Percentiles rank a stretch among this genome's conserved stretches.
Evolutionary conservation across 2,888 invertebrate species (phyloP).

Genomic region (Cacoxenus indagator): DNA sequence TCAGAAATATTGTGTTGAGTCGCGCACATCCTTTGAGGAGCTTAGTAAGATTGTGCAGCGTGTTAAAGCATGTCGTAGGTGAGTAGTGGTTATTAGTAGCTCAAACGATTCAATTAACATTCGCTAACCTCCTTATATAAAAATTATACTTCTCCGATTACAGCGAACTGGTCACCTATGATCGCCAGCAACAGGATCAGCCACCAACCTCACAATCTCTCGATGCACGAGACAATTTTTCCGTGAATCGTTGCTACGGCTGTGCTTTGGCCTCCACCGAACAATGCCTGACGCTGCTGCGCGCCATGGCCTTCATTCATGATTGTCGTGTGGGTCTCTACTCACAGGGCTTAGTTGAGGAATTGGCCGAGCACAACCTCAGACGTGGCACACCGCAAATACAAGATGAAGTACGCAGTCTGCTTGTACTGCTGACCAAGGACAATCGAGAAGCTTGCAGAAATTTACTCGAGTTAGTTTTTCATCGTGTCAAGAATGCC

Average conservation of each 20-base stretch:
- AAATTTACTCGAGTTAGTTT: slow-evolving; percentile 75
- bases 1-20: slow-evolving; percentile 95
- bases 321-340: slow-evolving; percentile 83
- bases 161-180: slow-evolving; percentile 91
- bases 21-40: slow-evolving; percentile 95
- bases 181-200: slow-evolving; percentile 80
- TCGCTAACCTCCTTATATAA: neutral
- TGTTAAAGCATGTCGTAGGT: slow-evolving; percentile 89
- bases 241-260: slow-evolving; percentile 83
- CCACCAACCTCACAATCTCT: slow-evolving; percentile 45
- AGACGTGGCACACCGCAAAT: slow-evolving; percentile 87
- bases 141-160: neutral
- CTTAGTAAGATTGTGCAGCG: slow-evolving; percentile 90
- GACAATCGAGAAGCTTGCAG: slow-evolving; percentile 88
- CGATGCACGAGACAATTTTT: slow-evolving; percentile 56
- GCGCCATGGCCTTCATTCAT: slow-evolving; percentile 87
- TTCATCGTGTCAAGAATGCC: slow-evolving; percentile 86
- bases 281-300: slow-evolving; percentile 90
- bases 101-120: neutral
- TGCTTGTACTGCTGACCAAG: slow-evolving; percentile 89
- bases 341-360: slow-evolving; percentile 88
- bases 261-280: slow-evolving; percentile 93
- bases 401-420: slow-evolving; percentile 89
- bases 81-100: no score
- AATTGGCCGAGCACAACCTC: slow-evolving; percentile 90